Conservation (phyloP, 2,888 invertebrate species). For the Nymphalis polychloros region DNA sequence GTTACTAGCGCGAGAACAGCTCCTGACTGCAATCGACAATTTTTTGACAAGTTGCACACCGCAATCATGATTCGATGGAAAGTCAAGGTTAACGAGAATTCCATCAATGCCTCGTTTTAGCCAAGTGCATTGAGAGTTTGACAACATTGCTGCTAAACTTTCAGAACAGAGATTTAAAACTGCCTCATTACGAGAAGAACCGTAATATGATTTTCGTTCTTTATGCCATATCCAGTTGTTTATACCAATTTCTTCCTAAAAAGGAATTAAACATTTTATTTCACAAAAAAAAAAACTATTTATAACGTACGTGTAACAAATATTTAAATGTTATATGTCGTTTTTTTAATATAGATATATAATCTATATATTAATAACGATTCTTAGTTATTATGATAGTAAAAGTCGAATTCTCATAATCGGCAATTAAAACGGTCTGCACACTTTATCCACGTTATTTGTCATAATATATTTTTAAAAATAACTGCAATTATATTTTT, state of each 20-base stretch:
- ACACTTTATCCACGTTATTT: too few species aligned
- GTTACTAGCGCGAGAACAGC: constrained; percentile 56
- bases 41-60: constrained; percentile 58
- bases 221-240: constrained; percentile 61
- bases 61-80: constrained; percentile 50
- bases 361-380: too few species aligned
- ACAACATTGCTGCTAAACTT: constrained; percentile 52
- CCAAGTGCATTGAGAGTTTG: constrained; percentile 64
- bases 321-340: too few species aligned
- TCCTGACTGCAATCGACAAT: constrained; percentile 58
- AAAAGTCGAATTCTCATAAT: too few species aligned
- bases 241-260: constrained; percentile 46
- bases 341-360: too few species aligned
- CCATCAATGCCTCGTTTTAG: constrained; percentile 62
- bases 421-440: too few species aligned
- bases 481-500: too few species aligned
- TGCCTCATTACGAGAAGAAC: constrained; percentile 52
- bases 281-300: neutral
- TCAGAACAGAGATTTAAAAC: constrained; percentile 67
- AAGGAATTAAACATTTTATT: neutral
- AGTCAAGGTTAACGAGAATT: constrained; percentile 63
- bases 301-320: neutral
- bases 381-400: too few species aligned
- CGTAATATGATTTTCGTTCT: constrained; percentile 56
- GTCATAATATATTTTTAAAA: too few species aligned